Base-by-base conservation (phyloP, 2,797 vertebrate genomes). In the Mormyrus proboscirostris region DNA sequence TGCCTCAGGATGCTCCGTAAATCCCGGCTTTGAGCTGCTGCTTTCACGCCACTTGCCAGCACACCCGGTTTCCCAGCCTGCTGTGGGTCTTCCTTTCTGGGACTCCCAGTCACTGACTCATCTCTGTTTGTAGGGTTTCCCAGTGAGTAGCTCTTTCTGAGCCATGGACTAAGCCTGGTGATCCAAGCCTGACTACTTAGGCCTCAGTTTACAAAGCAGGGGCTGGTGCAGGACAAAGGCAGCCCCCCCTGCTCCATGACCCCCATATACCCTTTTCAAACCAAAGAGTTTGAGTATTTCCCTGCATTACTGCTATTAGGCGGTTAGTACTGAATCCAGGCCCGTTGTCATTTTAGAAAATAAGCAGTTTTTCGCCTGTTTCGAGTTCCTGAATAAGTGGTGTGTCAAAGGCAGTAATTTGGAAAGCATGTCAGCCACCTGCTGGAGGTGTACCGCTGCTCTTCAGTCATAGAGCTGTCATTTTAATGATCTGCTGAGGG, bases 401-500 rank as follows among this genome's bases (percentile, higher is more conserved):
- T 59, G 9, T 87, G 86, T 62, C 86, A 87, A 87, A 59, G 33
- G 55, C 29, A 47, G 55, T 88, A 62, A 88, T 88, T 88, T 88
- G 86, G 57, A 65, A 25, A 65, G 29, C 10, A 44, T 62, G 57
- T 65, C 55, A 41, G 55, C n/a, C 57, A 88, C 86, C 86, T 62
- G 38, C 16, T 47, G 8, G 57, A 62, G 38, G 55, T 65, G 57
- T 8, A 49, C 3, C 49, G 86, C 25, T 65, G n/a, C 22, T 41
- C 53, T 41, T 87, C 50, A 87, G 51, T 87, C 50, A 33, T 57
- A 55, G 29, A 87, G 25, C 47, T 87, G 85, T 55, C 49, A 87
- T 87, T 87, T 59, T 87, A 87, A 87, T 87, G 85, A 87, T 87
- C 85, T 87, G 50, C 16, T 59, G 51, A 87, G 85, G 14, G 14